These are phyloP conservation scores for Reticulitermes lucifugus DNA, from an alignment of 2,888 invertebrate genomes.

Conservation along the genomic window DNA sequence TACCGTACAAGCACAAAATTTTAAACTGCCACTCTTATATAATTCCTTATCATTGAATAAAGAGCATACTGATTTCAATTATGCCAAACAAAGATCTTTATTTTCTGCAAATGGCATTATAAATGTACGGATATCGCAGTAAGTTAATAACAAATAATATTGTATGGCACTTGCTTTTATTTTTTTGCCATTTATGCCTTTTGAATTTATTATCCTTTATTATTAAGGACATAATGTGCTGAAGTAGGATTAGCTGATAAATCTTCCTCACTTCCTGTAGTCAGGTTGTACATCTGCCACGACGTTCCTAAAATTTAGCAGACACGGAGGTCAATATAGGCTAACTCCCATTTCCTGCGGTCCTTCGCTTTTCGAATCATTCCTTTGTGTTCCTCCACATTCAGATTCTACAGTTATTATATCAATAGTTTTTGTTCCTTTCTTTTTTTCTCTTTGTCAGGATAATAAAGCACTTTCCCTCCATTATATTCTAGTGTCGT, in stretches of 20 bases:
- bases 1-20: too few relatives aligned
- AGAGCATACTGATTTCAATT: too few relatives aligned
- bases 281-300: neutral
- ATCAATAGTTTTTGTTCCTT: neutral
- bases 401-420: neutral
- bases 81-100: too few relatives aligned
- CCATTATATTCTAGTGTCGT: neutral
- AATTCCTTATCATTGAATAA: too few relatives aligned
- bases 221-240: too few relatives aligned
- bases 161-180: neutral
- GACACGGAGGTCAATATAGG: neutral
- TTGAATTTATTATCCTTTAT: neutral
- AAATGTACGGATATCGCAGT: neutral
- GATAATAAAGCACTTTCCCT: neutral
- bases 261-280: neutral
- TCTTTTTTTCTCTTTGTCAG: neutral
- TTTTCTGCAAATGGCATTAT: neutral
- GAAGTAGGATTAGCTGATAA: neutral
- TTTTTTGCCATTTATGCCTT: too few relatives aligned
- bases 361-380: neutral
- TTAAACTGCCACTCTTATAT: too few relatives aligned
- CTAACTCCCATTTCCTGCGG: neutral
- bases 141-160: neutral
- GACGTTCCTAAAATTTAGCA: neutral
- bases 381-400: neutral